Percentiles rank a stretch among this genome's conserved stretches.
phyloP scores from a whole-genome alignment of 2,888 invertebrate genomes.

The Acleris literana region DNA sequence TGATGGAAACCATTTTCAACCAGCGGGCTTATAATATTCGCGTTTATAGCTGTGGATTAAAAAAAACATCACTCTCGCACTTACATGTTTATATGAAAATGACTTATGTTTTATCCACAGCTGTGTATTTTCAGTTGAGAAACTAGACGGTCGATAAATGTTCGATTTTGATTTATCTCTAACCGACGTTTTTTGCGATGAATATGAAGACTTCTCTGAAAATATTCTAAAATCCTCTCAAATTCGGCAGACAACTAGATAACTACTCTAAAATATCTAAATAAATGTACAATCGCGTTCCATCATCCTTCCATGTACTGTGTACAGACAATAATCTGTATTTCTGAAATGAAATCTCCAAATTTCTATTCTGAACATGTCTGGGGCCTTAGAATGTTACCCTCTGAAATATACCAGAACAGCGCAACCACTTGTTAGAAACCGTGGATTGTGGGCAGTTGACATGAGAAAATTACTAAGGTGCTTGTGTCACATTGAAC shows the following conservation, averaged over 20 bases:
- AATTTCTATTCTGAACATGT: conserved; percentile 61
- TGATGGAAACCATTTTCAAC: too few relatives aligned
- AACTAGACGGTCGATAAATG: too few relatives aligned
- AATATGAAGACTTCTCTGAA: too few relatives aligned
- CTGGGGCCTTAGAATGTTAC: conserved; percentile 44
- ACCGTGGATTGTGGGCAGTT: not conserved
- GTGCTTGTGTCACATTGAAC: too few relatives aligned
- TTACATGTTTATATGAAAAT: too few relatives aligned
- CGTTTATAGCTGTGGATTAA: too few relatives aligned
- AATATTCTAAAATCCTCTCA: not conserved
- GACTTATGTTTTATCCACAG: too few relatives aligned
- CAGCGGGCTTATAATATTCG: too few relatives aligned
- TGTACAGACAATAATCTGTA: conserved; percentile 45
- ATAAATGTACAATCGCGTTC: conserved; percentile 19
- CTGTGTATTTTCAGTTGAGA: too few relatives aligned
- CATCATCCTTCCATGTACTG: conserved; percentile 12
- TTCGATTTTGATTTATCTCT: too few relatives aligned
- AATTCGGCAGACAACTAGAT: not conserved
- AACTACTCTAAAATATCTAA: conserved; percentile 3
- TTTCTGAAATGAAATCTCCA: conserved; percentile 59
- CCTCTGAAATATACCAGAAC: conserved; percentile 14
- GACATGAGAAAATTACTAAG: not conserved
- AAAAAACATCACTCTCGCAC: too few relatives aligned
- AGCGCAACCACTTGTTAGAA: not conserved
- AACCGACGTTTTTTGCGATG: too few relatives aligned